Evolutionary conservation across 1,140 invertebrate species (phyloP).

Genomic region (Heliconius nattereri): DNA sequence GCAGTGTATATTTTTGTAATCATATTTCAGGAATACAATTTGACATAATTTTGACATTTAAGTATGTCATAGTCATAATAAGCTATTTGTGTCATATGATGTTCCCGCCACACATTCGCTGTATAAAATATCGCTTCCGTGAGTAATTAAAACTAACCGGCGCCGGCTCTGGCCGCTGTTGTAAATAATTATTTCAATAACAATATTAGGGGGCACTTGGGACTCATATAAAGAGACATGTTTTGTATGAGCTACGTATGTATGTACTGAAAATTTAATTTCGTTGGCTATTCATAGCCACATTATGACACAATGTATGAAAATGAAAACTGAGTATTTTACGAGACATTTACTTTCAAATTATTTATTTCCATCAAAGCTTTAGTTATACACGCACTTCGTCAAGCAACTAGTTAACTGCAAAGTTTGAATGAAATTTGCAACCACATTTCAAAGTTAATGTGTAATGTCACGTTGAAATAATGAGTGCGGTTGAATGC

Average conservation of each 20-base stretch:
- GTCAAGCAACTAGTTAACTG: conserved; percentile 72
- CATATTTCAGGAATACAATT: not conserved
- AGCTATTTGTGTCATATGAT: conserved; percentile 16
- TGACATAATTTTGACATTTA: not conserved
- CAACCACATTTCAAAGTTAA: conserved; percentile 71
- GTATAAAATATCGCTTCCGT: conserved; percentile 66
- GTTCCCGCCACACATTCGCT: conserved; percentile 51
- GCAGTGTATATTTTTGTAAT: not conserved
- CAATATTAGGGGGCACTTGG: conserved; percentile 64
- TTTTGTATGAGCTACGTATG: conserved; percentile 35
- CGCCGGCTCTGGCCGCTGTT: conserved; percentile 47
- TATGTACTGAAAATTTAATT: conserved; percentile 51
- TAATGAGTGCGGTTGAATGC: conserved; percentile 58
- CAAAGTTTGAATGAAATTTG: conserved; percentile 69
- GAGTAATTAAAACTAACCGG: conserved; percentile 72
- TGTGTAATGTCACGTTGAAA: conserved; percentile 63
- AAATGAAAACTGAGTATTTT: conserved; percentile 13
- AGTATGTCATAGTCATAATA: conserved; percentile 28
- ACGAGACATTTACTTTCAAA: conserved; percentile 47
- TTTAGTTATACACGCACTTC: conserved; percentile 49
- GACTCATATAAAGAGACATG: conserved; percentile 55
- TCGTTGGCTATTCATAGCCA: conserved; percentile 32
- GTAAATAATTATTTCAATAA: conserved; percentile 69
- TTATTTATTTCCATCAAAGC: conserved; percentile 72
- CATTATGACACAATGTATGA: conserved; percentile 39